Evolutionary conservation across 1,140 invertebrate genomes (phyloP).

Genomic region (Drosophila rhopaloa): DNA sequence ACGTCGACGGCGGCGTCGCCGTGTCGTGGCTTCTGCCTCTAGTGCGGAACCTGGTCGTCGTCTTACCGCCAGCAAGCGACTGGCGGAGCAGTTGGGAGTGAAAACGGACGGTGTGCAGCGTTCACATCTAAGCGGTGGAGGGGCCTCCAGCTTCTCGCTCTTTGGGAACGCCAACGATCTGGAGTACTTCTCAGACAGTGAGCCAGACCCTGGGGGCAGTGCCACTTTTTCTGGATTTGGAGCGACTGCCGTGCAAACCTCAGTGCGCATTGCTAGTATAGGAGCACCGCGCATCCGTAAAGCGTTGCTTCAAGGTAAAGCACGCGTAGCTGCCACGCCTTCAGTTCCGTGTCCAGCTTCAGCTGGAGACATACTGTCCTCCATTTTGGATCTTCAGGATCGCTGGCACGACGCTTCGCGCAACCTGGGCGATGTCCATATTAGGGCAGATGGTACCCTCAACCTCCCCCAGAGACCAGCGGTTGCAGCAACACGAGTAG

Average conservation of each 20-base stretch:
- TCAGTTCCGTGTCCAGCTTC: conserved; percentile 18
- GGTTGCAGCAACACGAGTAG: conserved; percentile 32
- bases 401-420: conserved; percentile 87
- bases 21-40: not conserved
- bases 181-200: conserved; percentile 87
- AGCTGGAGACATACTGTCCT: conserved; percentile 88
- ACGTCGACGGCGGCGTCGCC: conserved; percentile 70
- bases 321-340: conserved; percentile 34
- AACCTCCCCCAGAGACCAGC: conserved; percentile 52
- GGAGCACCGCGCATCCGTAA: conserved; percentile 62
- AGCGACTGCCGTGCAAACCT: conserved; percentile 84
- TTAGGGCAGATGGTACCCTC: conserved; percentile 76
- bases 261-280: conserved; percentile 62
- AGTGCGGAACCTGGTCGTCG: conserved; percentile 24
- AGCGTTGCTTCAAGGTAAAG: conserved; percentile 57
- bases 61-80: conserved; percentile 82
- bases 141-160: conserved; percentile 83
- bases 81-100: conserved; percentile 77
- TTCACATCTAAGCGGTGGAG: conserved; percentile 58
- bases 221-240: conserved; percentile 12
- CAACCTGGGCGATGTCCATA: conserved; percentile 70
- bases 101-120: conserved; percentile 67
- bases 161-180: conserved; percentile 88
- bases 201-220: conserved; percentile 34
- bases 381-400: conserved; percentile 90